These are phyloP conservation scores for Lophochroa leadbeateri DNA, from an alignment of 2,113 vertebrate species.

Conservation along the genomic window DNA sequence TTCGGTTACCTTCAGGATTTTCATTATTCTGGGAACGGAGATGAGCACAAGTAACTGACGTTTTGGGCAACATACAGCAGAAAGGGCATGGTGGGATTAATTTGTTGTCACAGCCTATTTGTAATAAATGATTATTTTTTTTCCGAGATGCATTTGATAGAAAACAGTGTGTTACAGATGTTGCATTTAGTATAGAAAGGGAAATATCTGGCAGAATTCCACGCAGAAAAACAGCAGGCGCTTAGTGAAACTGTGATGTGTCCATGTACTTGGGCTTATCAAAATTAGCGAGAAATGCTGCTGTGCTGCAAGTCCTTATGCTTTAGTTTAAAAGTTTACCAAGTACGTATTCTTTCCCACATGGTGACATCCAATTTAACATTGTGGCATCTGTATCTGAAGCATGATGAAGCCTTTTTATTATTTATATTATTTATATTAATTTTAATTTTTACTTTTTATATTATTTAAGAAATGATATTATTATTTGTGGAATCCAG, in stretches of 20 bases:
- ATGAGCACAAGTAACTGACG: background rate
- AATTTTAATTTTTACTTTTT: background rate
- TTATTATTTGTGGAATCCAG: background rate
- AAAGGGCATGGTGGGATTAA: background rate
- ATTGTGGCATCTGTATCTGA: background rate
- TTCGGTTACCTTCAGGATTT: background rate
- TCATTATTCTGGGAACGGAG: background rate
- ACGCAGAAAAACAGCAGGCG: background rate
- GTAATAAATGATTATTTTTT: background rate
- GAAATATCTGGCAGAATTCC: background rate
- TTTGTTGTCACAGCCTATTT: background rate
- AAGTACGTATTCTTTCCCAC: background rate
- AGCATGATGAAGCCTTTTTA: background rate
- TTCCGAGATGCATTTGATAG: background rate
- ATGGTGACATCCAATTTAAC: background rate
- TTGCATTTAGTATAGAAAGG: background rate
- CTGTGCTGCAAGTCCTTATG: background rate
- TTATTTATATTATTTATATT: background rate
- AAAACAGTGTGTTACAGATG: background rate
- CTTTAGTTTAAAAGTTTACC: background rate
- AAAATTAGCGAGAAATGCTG: background rate
- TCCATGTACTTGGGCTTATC: fast-evolving
- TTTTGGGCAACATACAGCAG: background rate
- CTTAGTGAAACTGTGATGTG: background rate
- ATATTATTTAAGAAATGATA: background rate